A percentile compares a stretch with the other conserved stretches of the same genome.
These are phyloP conservation scores for Campylomormyrus tamandua DNA, from an alignment of 2,113 vertebrate species.

Conservation along the genomic window DNA sequence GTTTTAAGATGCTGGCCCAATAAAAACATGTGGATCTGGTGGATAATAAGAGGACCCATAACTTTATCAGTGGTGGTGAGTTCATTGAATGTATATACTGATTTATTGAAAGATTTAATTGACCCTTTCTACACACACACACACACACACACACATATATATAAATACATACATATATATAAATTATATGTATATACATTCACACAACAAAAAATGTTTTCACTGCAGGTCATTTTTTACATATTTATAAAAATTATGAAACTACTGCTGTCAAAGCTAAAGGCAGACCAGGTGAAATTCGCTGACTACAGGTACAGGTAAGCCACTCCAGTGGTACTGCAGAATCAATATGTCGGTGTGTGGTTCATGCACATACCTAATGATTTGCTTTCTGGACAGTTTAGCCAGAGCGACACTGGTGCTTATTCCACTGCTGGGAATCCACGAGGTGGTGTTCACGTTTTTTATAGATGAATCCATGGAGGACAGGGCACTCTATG, in stretches of 20 bases:
- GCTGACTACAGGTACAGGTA: conserved; percentile 95
- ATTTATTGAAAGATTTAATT: not conserved
- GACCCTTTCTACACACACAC: not conserved
- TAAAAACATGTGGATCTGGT: conserved; percentile 75
- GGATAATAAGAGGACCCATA: conserved; percentile 87
- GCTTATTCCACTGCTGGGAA: conserved; percentile 83
- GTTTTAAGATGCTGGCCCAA: conserved; percentile 80
- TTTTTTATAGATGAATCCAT: conserved; percentile 80
- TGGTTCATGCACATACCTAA: conserved; percentile 7
- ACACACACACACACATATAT: not conserved
- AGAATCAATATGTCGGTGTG: conserved; percentile 9
- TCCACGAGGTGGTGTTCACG: conserved; percentile 83
- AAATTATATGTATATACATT: not conserved
- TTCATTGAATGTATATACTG: not conserved
- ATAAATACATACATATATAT: no score
- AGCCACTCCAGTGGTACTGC: not conserved
- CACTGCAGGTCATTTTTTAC: conserved; percentile 82
- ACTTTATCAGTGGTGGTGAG: conserved; percentile 75
- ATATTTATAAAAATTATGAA: conserved; percentile 90
- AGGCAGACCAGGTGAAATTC: conserved; percentile 83
- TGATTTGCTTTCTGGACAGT: conserved; percentile 47
- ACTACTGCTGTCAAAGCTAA: conserved; percentile 86
- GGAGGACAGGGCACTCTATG: conserved; percentile 62
- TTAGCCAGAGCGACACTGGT: conserved; percentile 83
- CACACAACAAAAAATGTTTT: conserved; percentile 22